Evolutionary conservation across 2,888 invertebrate genomes (phyloP), one percentile per base, ranked within the genome.

Genomic region (Ectropis crepuscularia): DNA sequence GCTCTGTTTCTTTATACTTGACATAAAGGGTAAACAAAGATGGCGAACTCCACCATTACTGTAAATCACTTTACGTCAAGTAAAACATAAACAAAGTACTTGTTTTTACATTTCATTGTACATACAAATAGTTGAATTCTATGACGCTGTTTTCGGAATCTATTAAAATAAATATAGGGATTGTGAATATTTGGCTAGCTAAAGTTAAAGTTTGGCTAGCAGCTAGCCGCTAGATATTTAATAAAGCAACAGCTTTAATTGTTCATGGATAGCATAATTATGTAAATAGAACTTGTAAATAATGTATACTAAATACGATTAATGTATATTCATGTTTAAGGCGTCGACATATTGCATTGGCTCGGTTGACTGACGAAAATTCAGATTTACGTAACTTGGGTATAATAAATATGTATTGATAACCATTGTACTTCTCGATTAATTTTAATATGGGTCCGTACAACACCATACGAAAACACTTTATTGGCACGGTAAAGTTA

Each of bases 201-300:
- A 53, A 43, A 11, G 11, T 43, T 11, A 43, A 42, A 0, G 11
- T 47, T 39, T 38, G 46, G 55, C 55, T 47, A 55, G 47, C 55
- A 47, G 12, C 47, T 37, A 46, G 43, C 43, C 45, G 46, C 10
- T 55, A 48, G 47, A 39, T 47, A 16, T 41, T 9, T 55, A 47
- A 55, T 51, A 28, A 60, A 57, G 53, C 57, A 39, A 45, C 55
- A 58, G 84, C 81, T 83, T 85, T 62, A 75, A 61, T 81, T 83
- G 77, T 81, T 68, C 79, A 78, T 82, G 73, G 65, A 71, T 82
- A 82, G 79, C 60, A 70, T 55, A 62, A 61, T 71, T 72, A 67
- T 77, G 75, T 89, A 88, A 85, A 89, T 78, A 89, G 72, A 63
- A 68, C 57, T 76, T 77, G 76, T 90, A 89, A 85, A 90, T 77